Base-by-base conservation (phyloP, 1,140 invertebrate species). In the Druon quercuslanigerum region DNA sequence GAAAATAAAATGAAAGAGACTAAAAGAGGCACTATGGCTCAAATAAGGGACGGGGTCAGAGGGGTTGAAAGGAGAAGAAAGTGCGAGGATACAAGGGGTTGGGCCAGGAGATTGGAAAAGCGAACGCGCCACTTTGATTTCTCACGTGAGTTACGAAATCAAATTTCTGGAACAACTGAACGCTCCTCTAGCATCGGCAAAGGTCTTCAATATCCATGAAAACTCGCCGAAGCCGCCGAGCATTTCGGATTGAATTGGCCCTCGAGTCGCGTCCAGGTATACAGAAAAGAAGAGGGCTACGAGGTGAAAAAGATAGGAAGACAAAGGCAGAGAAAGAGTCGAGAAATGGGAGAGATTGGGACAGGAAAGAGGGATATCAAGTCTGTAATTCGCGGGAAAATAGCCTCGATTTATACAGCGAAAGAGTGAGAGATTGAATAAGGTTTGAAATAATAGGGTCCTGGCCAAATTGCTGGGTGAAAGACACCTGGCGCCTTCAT, bases 111-210 rank as follows among this genome's bases (percentile, higher is more conserved):
- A 79, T 79, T 81, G 72, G 70, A 82, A 82, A 74, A 73, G 75
- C 20, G 77, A 79, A 72, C 57, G 75, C 74, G 75, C 77, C 75
- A 77, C 80, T 82, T 79, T 82, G 80, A 82, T 82, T 82, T 81
- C 77, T 81, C 77, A 76, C 77, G 76, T 78, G 80, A 81, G 77
- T 81, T 82, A 77, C 75, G 80, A 79, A 82, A 82, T 82, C 80
- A 82, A 82, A 82, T 82, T 82, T 82, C 77, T 77, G 72, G 80
- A 82, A 82, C 80, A 77, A 82, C 76, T 75, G 74, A 78, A 81
- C 77, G 72, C 75, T 76, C 51, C 66, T 46, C 13, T 46, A 17
- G 51, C 66, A 73, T 71, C 54, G n/a, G 57, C 20, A 70, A 71
- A 76, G 74, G 51, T 40, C 60, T 33, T 74, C 74, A 78, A 78